A percentile compares a stretch with the other conserved stretches of the same genome.
Evolutionary conservation across 2,113 vertebrate genomes (phyloP).

Genomic region (Cheilinus undulatus): DNA sequence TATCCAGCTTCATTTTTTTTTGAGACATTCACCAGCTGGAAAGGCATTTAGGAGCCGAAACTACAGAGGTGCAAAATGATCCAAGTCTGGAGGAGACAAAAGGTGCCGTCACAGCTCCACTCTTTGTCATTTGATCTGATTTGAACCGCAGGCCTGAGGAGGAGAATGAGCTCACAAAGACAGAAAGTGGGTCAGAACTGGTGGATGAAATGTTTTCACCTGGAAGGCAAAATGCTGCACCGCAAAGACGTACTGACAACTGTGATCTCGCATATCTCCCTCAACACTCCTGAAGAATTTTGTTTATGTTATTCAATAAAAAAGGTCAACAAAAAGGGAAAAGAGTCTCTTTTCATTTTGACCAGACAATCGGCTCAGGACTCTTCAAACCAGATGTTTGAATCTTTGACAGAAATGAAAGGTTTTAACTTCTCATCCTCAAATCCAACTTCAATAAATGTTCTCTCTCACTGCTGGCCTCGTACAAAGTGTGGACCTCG

Average conservation of each 20-base stretch:
- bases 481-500: neutral
- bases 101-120: neutral
- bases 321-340: neutral
- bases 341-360: neutral
- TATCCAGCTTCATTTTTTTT: neutral
- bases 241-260: neutral
- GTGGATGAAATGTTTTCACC: neutral
- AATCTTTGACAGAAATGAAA: conserved; percentile 1
- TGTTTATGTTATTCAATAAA: neutral
- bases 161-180: conserved; percentile 7
- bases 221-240: neutral
- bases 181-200: conserved; percentile 34
- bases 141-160: conserved; percentile 17
- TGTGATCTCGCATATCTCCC: neutral
- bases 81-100: neutral
- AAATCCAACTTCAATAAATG: conserved; percentile 16
- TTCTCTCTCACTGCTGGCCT: neutral
- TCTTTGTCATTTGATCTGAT: conserved; percentile 33
- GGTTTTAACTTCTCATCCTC: conserved; percentile 3
- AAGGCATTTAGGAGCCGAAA: conserved; percentile 18
- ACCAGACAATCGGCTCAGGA: neutral
- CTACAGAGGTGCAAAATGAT: conserved; percentile 20
- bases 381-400: conserved; percentile 19
- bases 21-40: conserved; percentile 7
- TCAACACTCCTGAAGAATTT: neutral